phyloP scores from a whole-genome alignment of 2,113 vertebrate species.

The Tichodroma muraria region DNA sequence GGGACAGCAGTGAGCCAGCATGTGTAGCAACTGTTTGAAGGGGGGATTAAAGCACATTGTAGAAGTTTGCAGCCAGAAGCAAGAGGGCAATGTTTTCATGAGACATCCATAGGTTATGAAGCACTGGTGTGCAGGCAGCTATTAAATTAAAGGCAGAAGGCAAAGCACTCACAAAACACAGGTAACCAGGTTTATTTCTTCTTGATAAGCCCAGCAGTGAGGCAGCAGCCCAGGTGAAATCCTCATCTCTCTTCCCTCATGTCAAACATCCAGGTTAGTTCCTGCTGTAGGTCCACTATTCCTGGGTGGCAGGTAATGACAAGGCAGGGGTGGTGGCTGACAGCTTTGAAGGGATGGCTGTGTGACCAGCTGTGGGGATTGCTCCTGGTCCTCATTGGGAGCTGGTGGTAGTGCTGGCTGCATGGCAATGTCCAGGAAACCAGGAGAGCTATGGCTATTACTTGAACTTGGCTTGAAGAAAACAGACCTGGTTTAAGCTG shows the following conservation, averaged over 20 bases:
- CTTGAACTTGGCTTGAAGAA: neutral
- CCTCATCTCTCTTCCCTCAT: neutral
- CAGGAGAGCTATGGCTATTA: neutral
- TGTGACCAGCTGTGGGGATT: neutral
- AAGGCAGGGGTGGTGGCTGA: neutral
- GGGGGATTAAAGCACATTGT: slow-evolving; percentile 23
- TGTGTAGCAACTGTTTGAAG: slow-evolving; percentile 47
- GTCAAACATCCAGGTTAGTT: neutral
- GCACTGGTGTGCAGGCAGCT: slow-evolving; percentile 17
- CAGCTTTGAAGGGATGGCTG: neutral
- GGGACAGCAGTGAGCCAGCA: neutral
- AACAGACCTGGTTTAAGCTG: neutral
- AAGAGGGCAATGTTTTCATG: slow-evolving; percentile 52
- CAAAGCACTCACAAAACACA: neutral
- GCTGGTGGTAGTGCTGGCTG: neutral
- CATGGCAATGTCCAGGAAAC: neutral
- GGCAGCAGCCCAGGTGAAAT: neutral
- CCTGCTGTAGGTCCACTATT: neutral
- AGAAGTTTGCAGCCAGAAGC: slow-evolving; percentile 40
- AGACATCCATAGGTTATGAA: neutral
- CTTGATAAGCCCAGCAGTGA: neutral
- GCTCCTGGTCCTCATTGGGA: accelerated
- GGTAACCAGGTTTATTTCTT: slow-evolving; percentile 51
- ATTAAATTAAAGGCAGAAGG: slow-evolving; percentile 6
- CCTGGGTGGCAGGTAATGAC: neutral